A percentile compares a stretch with the other conserved stretches of the same genome.
phyloP scores from a whole-genome alignment of 2,888 invertebrate genomes.

The Nipponacmea schrenckii region DNA sequence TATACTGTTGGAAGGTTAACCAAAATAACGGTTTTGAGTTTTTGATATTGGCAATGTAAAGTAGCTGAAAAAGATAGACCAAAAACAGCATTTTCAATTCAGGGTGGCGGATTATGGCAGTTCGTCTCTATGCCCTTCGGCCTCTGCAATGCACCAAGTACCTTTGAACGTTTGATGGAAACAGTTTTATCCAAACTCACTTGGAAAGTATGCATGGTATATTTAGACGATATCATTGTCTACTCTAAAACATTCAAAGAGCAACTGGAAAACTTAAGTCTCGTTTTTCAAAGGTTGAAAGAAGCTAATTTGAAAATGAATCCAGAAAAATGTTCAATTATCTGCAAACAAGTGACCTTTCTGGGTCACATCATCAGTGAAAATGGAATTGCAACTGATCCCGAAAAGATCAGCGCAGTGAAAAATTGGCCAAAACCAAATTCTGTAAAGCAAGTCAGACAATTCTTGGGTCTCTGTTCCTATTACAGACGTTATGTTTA shows the following conservation, averaged over 20 bases:
- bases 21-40: too few relatives aligned
- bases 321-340: not conserved
- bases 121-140: constrained; percentile 12
- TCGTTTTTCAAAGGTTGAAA: not conserved
- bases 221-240: not conserved
- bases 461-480: not conserved
- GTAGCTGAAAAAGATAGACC: constrained; percentile 2
- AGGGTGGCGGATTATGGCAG: constrained; percentile 8
- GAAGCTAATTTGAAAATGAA: not conserved
- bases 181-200: not conserved
- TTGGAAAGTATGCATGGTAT: constrained; percentile 4
- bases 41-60: constrained; percentile 13
- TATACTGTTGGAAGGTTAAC: not conserved
- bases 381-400: not conserved
- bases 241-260: not conserved
- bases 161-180: constrained; percentile 5
- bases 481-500: not conserved
- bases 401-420: not conserved
- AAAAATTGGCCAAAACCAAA: not conserved
- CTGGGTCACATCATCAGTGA: not conserved
- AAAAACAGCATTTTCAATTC: constrained; percentile 3
- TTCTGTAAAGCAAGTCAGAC: not conserved
- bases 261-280: not conserved
- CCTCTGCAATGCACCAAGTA: not conserved
- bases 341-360: not conserved